A percentile compares a stretch with the other conserved stretches of the same genome.
Conservation (phyloP, 2,888 invertebrate species). For the Epinotia ramella region DNA sequence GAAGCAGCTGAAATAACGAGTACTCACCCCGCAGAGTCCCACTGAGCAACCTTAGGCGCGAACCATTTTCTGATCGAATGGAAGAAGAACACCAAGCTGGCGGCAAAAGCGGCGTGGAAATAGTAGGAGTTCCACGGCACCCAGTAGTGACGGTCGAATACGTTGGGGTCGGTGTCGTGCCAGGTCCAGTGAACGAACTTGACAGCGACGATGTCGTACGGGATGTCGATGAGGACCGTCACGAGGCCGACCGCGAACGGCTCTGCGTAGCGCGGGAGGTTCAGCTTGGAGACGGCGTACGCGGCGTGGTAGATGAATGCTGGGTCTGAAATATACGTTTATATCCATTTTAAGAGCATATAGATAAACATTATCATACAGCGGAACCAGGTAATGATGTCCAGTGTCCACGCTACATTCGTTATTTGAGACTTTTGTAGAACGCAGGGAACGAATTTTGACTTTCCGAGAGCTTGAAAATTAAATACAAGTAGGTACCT, state of each 20-base stretch:
- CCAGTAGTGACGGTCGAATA: conserved; percentile 91
- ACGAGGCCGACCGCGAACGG: conserved; percentile 89
- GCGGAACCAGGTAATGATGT: background rate
- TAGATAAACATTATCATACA: background rate
- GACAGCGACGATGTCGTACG: conserved; percentile 91
- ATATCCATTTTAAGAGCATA: too few species aligned
- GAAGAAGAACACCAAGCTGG: conserved; percentile 89
- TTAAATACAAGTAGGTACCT: too few species aligned
- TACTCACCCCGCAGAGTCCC: conserved; percentile 84
- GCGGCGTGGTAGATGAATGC: conserved; percentile 87
- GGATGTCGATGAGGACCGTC: conserved; percentile 90
- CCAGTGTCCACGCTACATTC: too few species aligned
- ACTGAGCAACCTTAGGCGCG: conserved; percentile 82
- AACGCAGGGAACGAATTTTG: too few species aligned
- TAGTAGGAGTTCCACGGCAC: conserved; percentile 94
- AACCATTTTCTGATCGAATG: conserved; percentile 84
- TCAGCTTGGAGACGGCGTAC: conserved; percentile 83
- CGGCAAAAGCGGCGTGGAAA: conserved; percentile 91
- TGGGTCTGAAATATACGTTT: conserved; percentile 76
- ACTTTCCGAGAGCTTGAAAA: too few species aligned
- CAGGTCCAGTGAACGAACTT: conserved; percentile 94
- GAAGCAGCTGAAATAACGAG: background rate
- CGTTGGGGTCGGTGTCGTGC: conserved; percentile 91
- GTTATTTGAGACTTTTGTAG: too few species aligned
- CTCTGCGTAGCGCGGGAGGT: conserved; percentile 84